phyloP scores from a whole-genome alignment of 2,797 vertebrate species.

The Galagoides demidoff region DNA sequence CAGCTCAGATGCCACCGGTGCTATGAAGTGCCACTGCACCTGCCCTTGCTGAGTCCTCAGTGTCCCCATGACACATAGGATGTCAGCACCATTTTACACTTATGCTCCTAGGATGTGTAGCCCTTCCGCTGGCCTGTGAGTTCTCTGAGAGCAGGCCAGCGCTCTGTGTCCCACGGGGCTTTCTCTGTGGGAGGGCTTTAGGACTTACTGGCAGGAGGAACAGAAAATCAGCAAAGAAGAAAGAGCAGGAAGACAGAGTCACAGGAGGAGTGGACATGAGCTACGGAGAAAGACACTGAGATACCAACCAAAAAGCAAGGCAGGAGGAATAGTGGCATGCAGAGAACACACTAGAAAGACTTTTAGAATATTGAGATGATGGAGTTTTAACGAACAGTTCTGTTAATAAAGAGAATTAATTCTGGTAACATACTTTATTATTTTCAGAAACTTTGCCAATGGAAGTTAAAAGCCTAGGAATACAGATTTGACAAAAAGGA shows the following conservation, averaged over 20 bases:
- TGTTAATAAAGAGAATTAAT: neutral
- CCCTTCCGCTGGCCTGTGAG: neutral
- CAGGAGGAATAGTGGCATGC: neutral
- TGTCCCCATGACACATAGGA: neutral
- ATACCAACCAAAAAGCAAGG: neutral
- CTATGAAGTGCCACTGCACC: neutral
- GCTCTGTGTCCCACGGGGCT: neutral
- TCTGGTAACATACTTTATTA: neutral
- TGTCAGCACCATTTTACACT: neutral
- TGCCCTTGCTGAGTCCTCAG: neutral
- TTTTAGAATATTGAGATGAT: neutral
- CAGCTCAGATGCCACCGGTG: neutral
- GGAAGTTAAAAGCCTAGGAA: neutral
- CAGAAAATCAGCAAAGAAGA: neutral
- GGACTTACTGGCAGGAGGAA: neutral
- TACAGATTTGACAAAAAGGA: neutral
- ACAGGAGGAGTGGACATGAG: neutral
- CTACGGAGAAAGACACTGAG: neutral
- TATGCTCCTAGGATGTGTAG: neutral
- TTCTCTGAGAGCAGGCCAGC: neutral
- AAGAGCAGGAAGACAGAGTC: neutral
- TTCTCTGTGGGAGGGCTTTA: neutral
- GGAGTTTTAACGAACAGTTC: neutral
- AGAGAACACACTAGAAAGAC: neutral
- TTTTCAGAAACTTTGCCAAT: neutral